Evolutionary conservation across 2,888 invertebrate species (phyloP).

Genomic region (Tenthredo mesomela): DNA sequence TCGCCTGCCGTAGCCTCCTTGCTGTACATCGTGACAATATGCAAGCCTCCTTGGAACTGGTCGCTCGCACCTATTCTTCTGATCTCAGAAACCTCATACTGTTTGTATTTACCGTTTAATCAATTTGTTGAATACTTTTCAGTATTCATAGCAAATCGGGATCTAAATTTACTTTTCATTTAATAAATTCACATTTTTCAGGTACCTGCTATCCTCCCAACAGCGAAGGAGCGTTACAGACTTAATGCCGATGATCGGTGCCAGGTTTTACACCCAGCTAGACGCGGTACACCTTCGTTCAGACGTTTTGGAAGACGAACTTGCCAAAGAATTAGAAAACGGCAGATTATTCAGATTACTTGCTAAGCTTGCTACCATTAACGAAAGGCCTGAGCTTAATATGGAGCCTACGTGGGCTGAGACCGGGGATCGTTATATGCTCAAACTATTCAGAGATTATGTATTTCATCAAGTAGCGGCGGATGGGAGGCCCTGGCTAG

Average conservation of each 20-base stretch:
- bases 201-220: conserved; percentile 87
- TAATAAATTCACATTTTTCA: conserved; percentile 70
- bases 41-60: conserved; percentile 92
- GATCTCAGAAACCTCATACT: conserved; percentile 97
- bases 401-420: conserved; percentile 98
- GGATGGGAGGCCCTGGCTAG: conserved; percentile 97
- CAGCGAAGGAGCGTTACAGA: conserved; percentile 92
- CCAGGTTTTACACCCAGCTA: conserved; percentile 97
- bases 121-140: background rate
- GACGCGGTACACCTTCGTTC: conserved; percentile 93
- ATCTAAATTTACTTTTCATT: conserved; percentile 55
- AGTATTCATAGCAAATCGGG: conserved; percentile 8
- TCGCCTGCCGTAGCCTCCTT: conserved; percentile 95
- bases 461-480: conserved; percentile 97
- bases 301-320: conserved; percentile 94
- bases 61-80: conserved; percentile 93
- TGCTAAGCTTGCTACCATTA: conserved; percentile 95
- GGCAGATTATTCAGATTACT: conserved; percentile 94
- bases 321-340: conserved; percentile 96
- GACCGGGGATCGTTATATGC: conserved; percentile 98
- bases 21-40: conserved; percentile 94
- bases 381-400: conserved; percentile 97
- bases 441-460: conserved; percentile 98
- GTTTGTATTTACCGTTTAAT: conserved; percentile 80
- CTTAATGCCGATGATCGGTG: conserved; percentile 99